A percentile compares a stretch with the other conserved stretches of the same genome.
phyloP scores from a whole-genome alignment of 2,797 vertebrate species.

The Oreochromis mossambicus region DNA sequence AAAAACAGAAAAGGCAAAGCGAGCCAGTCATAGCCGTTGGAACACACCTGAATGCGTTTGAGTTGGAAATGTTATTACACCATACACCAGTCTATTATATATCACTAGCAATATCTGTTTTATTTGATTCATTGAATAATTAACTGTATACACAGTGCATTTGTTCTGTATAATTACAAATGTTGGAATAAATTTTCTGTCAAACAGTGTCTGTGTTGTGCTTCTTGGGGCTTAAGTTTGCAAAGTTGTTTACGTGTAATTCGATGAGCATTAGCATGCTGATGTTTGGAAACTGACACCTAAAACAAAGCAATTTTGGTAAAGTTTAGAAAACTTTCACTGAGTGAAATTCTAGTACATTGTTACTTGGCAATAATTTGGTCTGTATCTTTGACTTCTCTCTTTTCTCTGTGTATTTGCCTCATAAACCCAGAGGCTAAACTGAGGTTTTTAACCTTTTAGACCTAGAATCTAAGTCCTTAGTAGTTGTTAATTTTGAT shows the following conservation, averaged over 20 bases:
- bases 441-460: neutral
- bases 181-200: neutral
- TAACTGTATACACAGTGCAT: neutral
- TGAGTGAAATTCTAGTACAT: neutral
- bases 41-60: neutral
- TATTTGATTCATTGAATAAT: neutral
- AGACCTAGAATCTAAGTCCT: neutral
- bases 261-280: neutral
- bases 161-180: neutral
- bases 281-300: neutral
- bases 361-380: neutral
- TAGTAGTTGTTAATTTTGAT: neutral
- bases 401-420: neutral
- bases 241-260: neutral
- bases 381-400: neutral
- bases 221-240: neutral
- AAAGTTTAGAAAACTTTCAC: neutral
- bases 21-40: constrained; percentile 44
- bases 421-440: neutral
- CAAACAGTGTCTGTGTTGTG: neutral
- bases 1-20: constrained; percentile 25
- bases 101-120: neutral
- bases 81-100: neutral
- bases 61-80: neutral
- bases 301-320: neutral